A percentile compares a stretch with the other conserved stretches of the same genome.
These are phyloP conservation scores for Notarius lentiginosus DNA, from an alignment of 2,113 vertebrate species.

Conservation along the genomic window DNA sequence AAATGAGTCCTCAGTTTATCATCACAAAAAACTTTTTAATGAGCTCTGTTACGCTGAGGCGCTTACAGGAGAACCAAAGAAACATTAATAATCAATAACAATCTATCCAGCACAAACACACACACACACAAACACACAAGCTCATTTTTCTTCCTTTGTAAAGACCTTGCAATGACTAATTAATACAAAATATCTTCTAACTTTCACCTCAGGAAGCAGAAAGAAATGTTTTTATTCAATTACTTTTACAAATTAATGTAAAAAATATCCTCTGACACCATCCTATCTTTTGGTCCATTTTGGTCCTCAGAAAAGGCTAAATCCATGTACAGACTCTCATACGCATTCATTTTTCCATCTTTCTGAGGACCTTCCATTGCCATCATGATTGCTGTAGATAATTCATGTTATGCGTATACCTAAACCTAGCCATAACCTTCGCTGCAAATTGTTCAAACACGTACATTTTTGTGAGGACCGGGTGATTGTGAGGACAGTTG, in stretches of 20 bases:
- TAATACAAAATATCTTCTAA: not conserved
- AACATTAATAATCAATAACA: constrained; percentile 31
- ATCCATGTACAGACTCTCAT: not conserved
- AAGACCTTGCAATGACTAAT: not conserved
- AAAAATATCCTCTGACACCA: not conserved
- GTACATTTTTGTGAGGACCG: not conserved
- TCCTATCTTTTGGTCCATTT: not conserved
- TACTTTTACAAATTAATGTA: not conserved
- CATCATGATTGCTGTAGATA: not conserved
- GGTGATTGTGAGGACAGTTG: not conserved
- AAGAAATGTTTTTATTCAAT: not conserved
- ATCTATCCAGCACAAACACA: not conserved
- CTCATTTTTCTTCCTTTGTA: not conserved
- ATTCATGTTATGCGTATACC: not conserved
- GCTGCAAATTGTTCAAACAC: not conserved
- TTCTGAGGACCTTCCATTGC: not conserved
- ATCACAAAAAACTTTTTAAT: constrained; percentile 8
- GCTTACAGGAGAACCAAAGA: not conserved
- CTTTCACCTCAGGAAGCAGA: not conserved
- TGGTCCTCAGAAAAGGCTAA: not conserved
- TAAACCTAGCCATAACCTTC: not conserved
- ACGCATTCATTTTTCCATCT: not conserved
- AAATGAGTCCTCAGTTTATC: constrained; percentile 12
- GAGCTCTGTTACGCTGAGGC: constrained; percentile 6
- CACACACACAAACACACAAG: not conserved